Conservation (phyloP, 53 echinoderm and acorn worm genomes). For the Apostichopus leukothele region DNA sequence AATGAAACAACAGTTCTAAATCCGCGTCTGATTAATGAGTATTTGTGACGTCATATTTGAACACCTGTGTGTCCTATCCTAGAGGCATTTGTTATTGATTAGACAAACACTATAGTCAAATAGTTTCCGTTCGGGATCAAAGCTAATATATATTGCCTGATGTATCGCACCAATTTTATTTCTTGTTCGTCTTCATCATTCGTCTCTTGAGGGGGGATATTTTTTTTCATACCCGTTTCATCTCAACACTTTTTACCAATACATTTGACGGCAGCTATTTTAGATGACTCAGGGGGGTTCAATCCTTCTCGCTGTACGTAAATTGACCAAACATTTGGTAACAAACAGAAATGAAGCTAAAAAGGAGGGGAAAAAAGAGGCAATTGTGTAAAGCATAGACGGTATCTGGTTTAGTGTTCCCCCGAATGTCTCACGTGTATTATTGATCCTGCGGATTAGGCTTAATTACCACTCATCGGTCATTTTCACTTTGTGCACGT, state of each 20-base stretch:
- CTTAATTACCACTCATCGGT: not conserved
- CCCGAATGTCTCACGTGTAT: not conserved
- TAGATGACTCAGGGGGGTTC: too few species aligned
- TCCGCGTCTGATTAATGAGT: constrained; percentile 2
- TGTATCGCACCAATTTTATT: not conserved
- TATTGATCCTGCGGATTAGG: not conserved
- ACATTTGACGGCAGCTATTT: too few species aligned
- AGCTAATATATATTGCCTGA: not conserved
- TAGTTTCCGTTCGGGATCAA: constrained; percentile 15
- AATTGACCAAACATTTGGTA: too few species aligned
- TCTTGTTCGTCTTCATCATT: not conserved
- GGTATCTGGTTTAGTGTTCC: not conserved
- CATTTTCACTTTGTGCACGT: not conserved
- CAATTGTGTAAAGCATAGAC: not conserved
- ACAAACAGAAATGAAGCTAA: too few species aligned
- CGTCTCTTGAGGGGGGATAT: too few species aligned
- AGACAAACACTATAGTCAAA: constrained; percentile 28
- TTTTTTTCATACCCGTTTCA: too few species aligned
- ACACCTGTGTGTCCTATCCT: constrained; percentile 29
- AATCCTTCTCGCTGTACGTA: too few species aligned
- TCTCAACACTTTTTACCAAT: too few species aligned
- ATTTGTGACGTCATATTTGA: not conserved
- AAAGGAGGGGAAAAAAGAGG: too few species aligned
- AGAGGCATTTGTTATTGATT: constrained; percentile 12
- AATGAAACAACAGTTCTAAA: not conserved